A percentile compares a stretch with the other conserved stretches of the same genome.
These are phyloP conservation scores for Apostichopus parvimensis DNA, from an alignment of 35 echinoderm and acorn worm genomes.

Conservation along the genomic window DNA sequence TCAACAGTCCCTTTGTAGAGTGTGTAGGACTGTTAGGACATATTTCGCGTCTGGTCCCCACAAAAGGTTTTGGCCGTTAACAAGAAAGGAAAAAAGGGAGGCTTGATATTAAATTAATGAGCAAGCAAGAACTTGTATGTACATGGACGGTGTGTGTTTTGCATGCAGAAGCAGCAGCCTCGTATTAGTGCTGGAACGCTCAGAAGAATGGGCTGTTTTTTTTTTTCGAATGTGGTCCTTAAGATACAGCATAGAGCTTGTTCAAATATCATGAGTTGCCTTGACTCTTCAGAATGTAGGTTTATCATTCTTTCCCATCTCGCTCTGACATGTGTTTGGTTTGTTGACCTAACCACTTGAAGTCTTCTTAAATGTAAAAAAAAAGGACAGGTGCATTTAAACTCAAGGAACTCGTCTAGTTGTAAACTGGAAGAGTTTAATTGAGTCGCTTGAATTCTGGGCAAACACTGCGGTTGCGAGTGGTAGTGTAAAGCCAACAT, in stretches of 20 bases:
- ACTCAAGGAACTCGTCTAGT: neutral
- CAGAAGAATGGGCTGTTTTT: too few relatives aligned
- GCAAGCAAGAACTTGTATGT: too few relatives aligned
- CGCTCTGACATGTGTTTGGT: neutral
- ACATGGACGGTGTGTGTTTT: too few relatives aligned
- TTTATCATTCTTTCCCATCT: neutral
- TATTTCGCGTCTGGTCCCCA: too few relatives aligned
- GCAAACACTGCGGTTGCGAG: neutral
- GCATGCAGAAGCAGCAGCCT: too few relatives aligned
- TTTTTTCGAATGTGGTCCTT: too few relatives aligned
- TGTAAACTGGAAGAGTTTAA: neutral
- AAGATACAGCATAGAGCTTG: neutral
- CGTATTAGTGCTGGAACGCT: too few relatives aligned
- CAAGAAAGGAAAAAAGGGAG: too few relatives aligned
- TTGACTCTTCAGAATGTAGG: slow-evolving; percentile 28
- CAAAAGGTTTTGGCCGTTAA: too few relatives aligned
- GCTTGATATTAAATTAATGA: too few relatives aligned
- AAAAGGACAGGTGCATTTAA: neutral
- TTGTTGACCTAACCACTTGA: neutral
- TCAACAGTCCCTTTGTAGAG: too few relatives aligned
- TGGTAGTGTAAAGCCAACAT: neutral
- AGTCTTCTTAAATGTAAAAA: neutral
- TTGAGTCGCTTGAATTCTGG: neutral
- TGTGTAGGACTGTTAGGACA: too few relatives aligned
- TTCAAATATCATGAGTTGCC: neutral